Evolutionary conservation across 2,888 invertebrate genomes (phyloP).

Genomic region (Hermaeophaga mercurialis): DNA sequence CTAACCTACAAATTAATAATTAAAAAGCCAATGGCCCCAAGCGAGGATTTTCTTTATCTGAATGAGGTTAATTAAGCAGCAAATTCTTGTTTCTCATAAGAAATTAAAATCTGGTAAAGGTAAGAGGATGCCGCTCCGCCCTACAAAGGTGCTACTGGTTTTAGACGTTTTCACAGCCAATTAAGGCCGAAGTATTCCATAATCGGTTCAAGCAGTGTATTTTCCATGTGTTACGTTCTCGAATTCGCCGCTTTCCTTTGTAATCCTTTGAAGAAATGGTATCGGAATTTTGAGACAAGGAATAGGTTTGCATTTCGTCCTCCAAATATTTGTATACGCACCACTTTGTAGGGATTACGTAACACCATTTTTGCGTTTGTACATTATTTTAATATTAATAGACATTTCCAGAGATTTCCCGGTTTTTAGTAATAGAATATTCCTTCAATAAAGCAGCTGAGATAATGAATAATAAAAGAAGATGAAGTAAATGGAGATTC

Average conservation of each 20-base stretch:
- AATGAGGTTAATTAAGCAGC: conserved; percentile 34
- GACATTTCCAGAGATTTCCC: no score
- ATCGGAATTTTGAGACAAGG: no score
- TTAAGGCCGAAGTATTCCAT: conserved; percentile 23
- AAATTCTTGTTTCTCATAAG: conserved; percentile 32
- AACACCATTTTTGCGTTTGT: no score
- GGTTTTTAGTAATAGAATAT: no score
- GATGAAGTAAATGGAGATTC: no score
- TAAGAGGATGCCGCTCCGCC: conserved; percentile 19
- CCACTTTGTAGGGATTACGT: no score
- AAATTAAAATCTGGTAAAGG: conserved; percentile 27
- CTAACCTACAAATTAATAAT: conserved; percentile 33
- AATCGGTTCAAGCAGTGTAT: conserved; percentile 20
- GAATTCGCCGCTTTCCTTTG: conserved; percentile 1
- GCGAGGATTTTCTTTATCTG: conserved; percentile 32
- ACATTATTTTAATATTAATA: no score
- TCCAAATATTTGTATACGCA: no score
- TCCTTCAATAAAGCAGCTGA: no score
- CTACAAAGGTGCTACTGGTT: conserved; percentile 27
- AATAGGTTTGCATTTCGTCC: no score
- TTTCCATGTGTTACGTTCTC: conserved; percentile 4
- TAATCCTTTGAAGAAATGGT: neutral
- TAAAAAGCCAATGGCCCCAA: conserved; percentile 25
- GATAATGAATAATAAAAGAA: no score
- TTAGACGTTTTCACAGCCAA: conserved; percentile 29